These are phyloP conservation scores for Augochlorella aurata DNA, from an alignment of 2,888 invertebrate genomes.

Conservation along the genomic window DNA sequence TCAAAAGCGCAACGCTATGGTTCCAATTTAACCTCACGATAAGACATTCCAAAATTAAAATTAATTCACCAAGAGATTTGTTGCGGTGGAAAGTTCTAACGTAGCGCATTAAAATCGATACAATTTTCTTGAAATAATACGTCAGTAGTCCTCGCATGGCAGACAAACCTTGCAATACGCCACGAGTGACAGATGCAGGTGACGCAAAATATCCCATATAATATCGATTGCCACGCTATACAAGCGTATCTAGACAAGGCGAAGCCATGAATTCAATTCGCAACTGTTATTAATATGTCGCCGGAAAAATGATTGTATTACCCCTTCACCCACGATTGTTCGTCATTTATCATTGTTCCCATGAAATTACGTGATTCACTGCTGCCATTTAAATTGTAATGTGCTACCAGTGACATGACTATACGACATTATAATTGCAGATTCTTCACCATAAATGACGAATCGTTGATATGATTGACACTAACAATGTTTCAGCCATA, in stretches of 20 bases:
- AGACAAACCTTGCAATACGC: slow-evolving; percentile 56
- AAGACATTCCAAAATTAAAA: neutral
- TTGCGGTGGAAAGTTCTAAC: slow-evolving; percentile 10
- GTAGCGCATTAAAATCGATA: slow-evolving; percentile 8
- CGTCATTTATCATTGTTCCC: slow-evolving; percentile 4
- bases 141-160: slow-evolving; percentile 43
- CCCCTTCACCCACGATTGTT: slow-evolving; percentile 17
- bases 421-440: neutral
- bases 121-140: slow-evolving; percentile 35
- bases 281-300: slow-evolving; percentile 59
- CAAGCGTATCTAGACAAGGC: slow-evolving; percentile 54
- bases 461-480: neutral
- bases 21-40: neutral
- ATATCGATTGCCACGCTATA: slow-evolving; percentile 64
- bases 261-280: slow-evolving; percentile 60
- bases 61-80: neutral
- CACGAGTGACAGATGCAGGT: slow-evolving; percentile 66
- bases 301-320: slow-evolving; percentile 26
- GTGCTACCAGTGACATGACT: neutral
- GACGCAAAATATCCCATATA: slow-evolving; percentile 70
- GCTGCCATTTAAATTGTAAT: neutral
- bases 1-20: neutral
- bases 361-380: slow-evolving; percentile 11
- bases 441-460: neutral
- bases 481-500: neutral